These are phyloP conservation scores for Perca flavescens DNA, from an alignment of 2,113 vertebrate species.

Conservation along the genomic window DNA sequence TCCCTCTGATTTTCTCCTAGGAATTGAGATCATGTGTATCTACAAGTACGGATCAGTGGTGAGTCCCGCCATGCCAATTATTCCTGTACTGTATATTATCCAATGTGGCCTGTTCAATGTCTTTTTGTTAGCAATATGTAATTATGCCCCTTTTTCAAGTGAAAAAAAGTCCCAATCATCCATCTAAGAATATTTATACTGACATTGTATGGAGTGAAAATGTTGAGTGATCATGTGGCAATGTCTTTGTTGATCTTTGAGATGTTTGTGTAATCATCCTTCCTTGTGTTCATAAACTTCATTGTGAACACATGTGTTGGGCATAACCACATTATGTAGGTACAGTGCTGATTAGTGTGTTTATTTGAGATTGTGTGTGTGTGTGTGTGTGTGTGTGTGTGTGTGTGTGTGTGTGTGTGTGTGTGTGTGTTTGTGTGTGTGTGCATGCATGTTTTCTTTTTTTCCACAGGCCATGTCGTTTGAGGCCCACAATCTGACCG, in stretches of 20 bases:
- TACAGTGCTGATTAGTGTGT: conserved; percentile 38
- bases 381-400: conserved; percentile 31
- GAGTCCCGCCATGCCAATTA: conserved; percentile 79
- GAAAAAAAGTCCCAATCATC: conserved; percentile 43
- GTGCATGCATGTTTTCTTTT: not conserved
- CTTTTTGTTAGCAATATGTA: conserved; percentile 62
- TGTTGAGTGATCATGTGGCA: conserved; percentile 43
- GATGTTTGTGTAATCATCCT: conserved; percentile 46
- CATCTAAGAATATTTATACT: conserved; percentile 48
- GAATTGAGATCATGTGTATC: conserved; percentile 97
- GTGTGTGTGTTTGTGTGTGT: conserved; percentile 26
- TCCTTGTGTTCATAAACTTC: conserved; percentile 27
- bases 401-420: conserved; percentile 47
- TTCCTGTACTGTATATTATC: conserved; percentile 63
- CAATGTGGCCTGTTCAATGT: conserved; percentile 62
- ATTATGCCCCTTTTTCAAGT: conserved; percentile 67
- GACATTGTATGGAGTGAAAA: conserved; percentile 50
- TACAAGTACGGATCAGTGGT: conserved; percentile 98
- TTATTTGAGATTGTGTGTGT: conserved; percentile 34
- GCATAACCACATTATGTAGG: conserved; percentile 8
- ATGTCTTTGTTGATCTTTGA: conserved; percentile 26
- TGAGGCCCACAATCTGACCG: conserved; percentile 94
- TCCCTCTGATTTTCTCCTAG: conserved; percentile 83
- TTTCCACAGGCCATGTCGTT: conserved; percentile 94
- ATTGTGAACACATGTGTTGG: conserved; percentile 49